phyloP scores from a whole-genome alignment of 2,888 invertebrate species.

The Acleris laterana region DNA sequence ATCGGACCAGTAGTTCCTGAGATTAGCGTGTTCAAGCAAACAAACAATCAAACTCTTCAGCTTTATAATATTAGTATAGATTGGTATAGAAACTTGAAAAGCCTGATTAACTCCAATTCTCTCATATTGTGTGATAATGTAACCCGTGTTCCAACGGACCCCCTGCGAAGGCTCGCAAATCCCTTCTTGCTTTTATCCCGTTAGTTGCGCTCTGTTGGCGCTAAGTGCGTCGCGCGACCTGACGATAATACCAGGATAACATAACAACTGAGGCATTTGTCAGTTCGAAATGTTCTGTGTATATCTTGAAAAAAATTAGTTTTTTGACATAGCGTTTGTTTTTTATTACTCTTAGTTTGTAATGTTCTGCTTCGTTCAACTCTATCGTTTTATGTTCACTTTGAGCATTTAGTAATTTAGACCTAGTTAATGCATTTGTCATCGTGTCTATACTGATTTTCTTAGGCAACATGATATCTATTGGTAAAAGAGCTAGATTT shows the following conservation, averaged over 20 bases:
- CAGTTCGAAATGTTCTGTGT: background rate
- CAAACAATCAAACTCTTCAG: too few species aligned
- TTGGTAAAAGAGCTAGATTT: too few species aligned
- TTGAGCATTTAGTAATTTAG: background rate
- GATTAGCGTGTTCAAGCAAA: too few species aligned
- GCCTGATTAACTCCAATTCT: background rate
- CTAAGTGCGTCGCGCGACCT: slow-evolving; percentile 1
- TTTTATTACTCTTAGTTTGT: too few species aligned
- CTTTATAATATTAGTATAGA: too few species aligned
- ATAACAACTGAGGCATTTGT: background rate
- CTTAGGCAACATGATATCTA: too few species aligned
- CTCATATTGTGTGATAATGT: background rate
- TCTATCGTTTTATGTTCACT: background rate
- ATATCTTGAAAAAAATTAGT: too few species aligned
- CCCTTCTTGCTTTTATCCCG: background rate
- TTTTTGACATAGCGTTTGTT: too few species aligned
- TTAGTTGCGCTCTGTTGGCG: slow-evolving; percentile 8
- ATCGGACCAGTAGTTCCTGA: too few species aligned
- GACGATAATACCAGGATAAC: background rate
- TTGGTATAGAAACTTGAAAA: too few species aligned
- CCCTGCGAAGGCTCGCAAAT: background rate
- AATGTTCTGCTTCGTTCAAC: background rate
- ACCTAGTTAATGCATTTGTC: background rate
- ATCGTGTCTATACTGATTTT: too few species aligned
- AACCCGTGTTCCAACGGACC: background rate